phyloP scores from a whole-genome alignment of 2,888 invertebrate species.

The Seira sanloemensis region DNA sequence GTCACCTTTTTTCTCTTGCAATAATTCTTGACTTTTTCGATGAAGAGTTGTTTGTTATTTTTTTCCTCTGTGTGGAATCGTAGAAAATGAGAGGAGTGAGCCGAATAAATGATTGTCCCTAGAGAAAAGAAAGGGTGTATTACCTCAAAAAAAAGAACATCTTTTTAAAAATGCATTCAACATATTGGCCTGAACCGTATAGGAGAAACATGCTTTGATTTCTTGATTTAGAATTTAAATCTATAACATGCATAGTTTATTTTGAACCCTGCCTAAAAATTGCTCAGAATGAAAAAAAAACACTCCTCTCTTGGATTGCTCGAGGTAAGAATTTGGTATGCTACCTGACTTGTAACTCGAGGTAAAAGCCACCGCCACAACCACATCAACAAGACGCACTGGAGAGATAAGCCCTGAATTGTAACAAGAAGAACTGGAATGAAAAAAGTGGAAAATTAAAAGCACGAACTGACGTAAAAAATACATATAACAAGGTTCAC shows the following conservation, averaged over 20 bases:
- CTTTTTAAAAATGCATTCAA: constrained; percentile 1
- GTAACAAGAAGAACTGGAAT: constrained; percentile 60
- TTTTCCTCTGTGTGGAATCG: constrained; percentile 25
- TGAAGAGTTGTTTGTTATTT: constrained; percentile 56
- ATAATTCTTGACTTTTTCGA: constrained; percentile 33
- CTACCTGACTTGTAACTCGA: constrained; percentile 60
- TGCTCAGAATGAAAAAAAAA: constrained; percentile 23
- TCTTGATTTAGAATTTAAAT: constrained; percentile 44
- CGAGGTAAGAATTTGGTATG: constrained; percentile 35
- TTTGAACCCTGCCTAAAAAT: constrained; percentile 6
- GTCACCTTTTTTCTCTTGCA: constrained; percentile 50
- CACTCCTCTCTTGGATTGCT: neutral
- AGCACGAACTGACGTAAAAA: constrained; percentile 32
- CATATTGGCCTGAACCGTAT: constrained; percentile 4
- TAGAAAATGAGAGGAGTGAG: constrained; percentile 32
- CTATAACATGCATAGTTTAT: neutral
- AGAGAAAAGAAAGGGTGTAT: constrained; percentile 36
- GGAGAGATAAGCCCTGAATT: constrained; percentile 31
- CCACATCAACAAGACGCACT: neutral
- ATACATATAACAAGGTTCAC: neutral
- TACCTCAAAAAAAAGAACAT: constrained; percentile 20
- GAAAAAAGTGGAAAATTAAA: constrained; percentile 63
- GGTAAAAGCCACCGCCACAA: constrained; percentile 11
- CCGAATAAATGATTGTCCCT: constrained; percentile 43
- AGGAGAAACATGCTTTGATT: constrained; percentile 37